Percentiles rank a stretch among this genome's conserved stretches.
Conservation (phyloP, 2,113 vertebrate genomes). For the Myotis davidii region DNA sequence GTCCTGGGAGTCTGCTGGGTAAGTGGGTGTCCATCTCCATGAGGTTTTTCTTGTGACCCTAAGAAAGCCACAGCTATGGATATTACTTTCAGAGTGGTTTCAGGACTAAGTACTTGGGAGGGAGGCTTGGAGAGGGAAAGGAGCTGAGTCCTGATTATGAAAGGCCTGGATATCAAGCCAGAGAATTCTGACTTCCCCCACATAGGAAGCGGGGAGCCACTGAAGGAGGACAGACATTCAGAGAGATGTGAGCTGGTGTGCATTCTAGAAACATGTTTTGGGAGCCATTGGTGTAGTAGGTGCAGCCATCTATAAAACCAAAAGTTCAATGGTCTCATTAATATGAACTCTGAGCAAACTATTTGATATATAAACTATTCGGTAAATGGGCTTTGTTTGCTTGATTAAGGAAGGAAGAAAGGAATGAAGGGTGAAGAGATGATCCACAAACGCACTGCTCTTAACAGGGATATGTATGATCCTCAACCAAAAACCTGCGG, state of each 20-base stretch:
- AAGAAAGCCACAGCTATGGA: not conserved
- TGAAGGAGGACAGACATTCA: not conserved
- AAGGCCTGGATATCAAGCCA: not conserved
- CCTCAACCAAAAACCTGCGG: not conserved
- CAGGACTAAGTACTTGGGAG: not conserved
- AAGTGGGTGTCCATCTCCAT: not conserved
- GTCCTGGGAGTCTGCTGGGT: not conserved
- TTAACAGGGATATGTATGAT: not conserved
- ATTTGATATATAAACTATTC: not conserved
- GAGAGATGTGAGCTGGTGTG: not conserved
- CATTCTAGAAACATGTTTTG: not conserved
- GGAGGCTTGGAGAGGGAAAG: not conserved
- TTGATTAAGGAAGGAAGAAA: not conserved
- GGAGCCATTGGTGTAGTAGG: not conserved
- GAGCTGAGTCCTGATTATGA: not conserved
- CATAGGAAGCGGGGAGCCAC: accelerated
- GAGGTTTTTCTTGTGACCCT: not conserved
- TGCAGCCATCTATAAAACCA: not conserved
- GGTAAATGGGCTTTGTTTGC: not conserved
- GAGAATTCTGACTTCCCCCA: not conserved
- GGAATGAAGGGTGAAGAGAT: not conserved
- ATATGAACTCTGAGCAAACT: not conserved
- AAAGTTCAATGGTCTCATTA: not conserved
- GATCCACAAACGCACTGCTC: not conserved
- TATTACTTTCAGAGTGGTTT: not conserved